phyloP scores from a whole-genome alignment of 1,140 invertebrate species.

The Branchinecta lynchi region DNA sequence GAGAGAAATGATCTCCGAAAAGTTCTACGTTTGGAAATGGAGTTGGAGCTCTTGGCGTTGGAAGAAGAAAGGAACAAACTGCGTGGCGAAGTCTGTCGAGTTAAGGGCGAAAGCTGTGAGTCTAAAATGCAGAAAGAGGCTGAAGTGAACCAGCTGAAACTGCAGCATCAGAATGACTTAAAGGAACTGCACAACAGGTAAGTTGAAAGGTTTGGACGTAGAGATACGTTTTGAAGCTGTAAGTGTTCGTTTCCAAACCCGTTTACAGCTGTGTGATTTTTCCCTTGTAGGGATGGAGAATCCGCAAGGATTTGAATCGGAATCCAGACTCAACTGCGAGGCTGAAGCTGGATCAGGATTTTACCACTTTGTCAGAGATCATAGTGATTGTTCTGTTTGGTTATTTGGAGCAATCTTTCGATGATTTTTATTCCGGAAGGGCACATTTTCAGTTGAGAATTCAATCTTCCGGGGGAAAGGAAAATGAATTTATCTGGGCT shows the following conservation, averaged over 20 bases:
- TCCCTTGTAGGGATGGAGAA: not conserved
- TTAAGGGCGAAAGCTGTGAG: not conserved
- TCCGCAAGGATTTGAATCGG: not conserved
- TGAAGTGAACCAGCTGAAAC: not conserved
- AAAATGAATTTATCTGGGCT: too few relatives aligned
- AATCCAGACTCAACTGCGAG: not conserved
- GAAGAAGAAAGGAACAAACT: conserved; percentile 9
- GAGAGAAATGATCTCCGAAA: not conserved
- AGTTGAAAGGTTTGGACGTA: not conserved
- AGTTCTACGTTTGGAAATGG: not conserved
- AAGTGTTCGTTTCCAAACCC: not conserved
- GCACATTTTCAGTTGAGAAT: not conserved
- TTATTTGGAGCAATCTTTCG: not conserved
- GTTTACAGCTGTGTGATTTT: not conserved
- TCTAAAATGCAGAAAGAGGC: not conserved
- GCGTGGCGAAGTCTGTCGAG: not conserved
- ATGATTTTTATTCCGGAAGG: not conserved
- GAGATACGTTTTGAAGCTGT: not conserved
- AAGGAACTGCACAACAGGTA: not conserved
- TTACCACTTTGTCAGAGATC: not conserved
- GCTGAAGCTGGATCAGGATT: not conserved
- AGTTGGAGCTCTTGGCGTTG: not conserved
- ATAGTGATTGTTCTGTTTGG: not conserved
- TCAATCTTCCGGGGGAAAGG: too few relatives aligned
- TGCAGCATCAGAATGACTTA: not conserved